Base-by-base conservation (phyloP, 2,888 invertebrate genomes). In the Eristalinus sepulchralis region DNA sequence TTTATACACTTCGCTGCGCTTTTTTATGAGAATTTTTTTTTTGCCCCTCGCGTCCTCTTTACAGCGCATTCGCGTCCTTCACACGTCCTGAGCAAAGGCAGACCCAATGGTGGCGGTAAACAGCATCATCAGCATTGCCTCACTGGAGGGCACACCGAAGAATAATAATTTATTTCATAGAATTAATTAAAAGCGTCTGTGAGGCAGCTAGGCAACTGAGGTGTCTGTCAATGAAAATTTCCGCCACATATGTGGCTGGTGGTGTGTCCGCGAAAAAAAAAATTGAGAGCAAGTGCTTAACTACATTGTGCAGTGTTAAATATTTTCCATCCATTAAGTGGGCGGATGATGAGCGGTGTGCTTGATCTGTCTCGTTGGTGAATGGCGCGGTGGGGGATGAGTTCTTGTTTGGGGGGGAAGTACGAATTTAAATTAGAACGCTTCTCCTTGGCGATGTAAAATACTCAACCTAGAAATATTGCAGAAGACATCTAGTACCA, bases 91-190 rank as follows among this genome's bases (percentile, higher is more conserved):
- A 17, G 47, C 47, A 47, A 17, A 47, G 47, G 47, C 47, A 8
- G 47, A 47, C 47, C 8, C 47, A 47, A 17, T 1, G 47, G 8
- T 47, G 47, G 47, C 8, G 47, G 47, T 47, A 8, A 17, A 17
- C 47, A 17, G 47, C 47, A 17, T 47, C 47, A 47, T 47, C 53
- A 33, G 59, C 2, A 66, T 60, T 57, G 36, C 57, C n/a, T 47
- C 71, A 68, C 57, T 31, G 33, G 63, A 68, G 62, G 66, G 66
- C 71, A 72, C 64, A 72, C 60, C 55, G 82, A 39, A 82, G 86
- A 70, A 86, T 73, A 86, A 75, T 86, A 86, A 86, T 82, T 86
- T 82, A 86, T 86, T 78, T 82, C 78, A 82, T 59, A 63, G 78
- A 79, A 86, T 86, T 86, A 86, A 86, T 86, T 86, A 86, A 82